Conservation (phyloP, 2,113 vertebrate genomes). For the Martes martes region DNA sequence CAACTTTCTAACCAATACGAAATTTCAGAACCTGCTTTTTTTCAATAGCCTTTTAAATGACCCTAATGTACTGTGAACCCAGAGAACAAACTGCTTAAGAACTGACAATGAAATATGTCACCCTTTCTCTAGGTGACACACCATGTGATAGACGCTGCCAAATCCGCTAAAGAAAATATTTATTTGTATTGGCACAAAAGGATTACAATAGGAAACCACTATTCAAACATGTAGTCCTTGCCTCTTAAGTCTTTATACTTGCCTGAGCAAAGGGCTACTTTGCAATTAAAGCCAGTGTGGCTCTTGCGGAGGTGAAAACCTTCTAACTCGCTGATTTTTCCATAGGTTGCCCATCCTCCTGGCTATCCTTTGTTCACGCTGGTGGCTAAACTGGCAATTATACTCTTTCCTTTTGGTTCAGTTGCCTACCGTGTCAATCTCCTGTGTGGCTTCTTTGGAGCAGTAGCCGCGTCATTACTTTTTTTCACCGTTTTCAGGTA, state of each 20-base stretch:
- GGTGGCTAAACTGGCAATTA: conserved; percentile 84
- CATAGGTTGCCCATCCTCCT: conserved; percentile 95
- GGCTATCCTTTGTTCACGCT: conserved; percentile 97
- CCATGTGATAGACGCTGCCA: conserved; percentile 59
- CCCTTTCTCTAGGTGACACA: conserved; percentile 70
- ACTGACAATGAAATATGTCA: conserved; percentile 76
- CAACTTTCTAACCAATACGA: conserved; percentile 80
- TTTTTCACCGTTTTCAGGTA: conserved; percentile 95
- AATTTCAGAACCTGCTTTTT: conserved; percentile 72
- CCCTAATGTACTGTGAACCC: conserved; percentile 81
- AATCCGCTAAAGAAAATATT: conserved; percentile 65
- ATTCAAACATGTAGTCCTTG: not conserved
- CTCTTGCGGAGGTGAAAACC: not conserved
- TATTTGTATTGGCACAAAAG: conserved; percentile 50
- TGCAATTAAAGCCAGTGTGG: not conserved
- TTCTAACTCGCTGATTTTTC: conserved; percentile 57
- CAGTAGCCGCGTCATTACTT: conserved; percentile 89
- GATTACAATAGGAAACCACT: not conserved
- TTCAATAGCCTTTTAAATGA: conserved; percentile 79
- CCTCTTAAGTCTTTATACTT: not conserved
- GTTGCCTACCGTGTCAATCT: conserved; percentile 92
- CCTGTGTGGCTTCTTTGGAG: conserved; percentile 89
- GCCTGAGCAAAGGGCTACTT: conserved; percentile 25
- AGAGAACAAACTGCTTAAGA: conserved; percentile 78
- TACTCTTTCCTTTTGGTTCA: conserved; percentile 85